Conservation (phyloP, 2,888 invertebrate species). For the Heliconius sara region DNA sequence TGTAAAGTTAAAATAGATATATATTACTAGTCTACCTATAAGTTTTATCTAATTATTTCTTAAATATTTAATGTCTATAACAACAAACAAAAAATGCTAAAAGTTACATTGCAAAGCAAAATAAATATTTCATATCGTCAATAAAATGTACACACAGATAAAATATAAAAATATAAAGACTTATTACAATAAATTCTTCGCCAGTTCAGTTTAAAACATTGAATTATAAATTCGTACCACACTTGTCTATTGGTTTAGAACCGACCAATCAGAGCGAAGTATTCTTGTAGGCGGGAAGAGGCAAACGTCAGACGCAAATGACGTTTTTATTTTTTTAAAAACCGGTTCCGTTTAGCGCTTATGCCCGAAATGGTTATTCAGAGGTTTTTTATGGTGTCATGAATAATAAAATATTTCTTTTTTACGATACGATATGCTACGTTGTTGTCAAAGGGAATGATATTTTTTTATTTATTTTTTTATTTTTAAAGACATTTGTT, state of each 20-base stretch:
- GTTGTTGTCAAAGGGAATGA: conserved; percentile 6
- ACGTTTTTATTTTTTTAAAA: conserved; percentile 64
- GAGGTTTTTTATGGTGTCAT: conserved; percentile 51
- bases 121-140: not conserved
- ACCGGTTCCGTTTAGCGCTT: conserved; percentile 70
- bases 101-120: not conserved
- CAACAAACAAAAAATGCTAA: not conserved
- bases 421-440: conserved; percentile 25
- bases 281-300: conserved; percentile 76
- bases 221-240: conserved; percentile 61
- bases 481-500: too few species aligned
- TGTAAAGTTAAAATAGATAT: too few species aligned
- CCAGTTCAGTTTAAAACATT: conserved; percentile 35
- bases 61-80: too few species aligned
- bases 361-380: conserved; percentile 62
- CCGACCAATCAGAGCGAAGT: conserved; percentile 65
- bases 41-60: too few species aligned
- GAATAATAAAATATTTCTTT: conserved; percentile 26
- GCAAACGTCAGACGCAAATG: conserved; percentile 80
- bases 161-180: conserved; percentile 3
- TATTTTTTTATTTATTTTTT: not conserved
- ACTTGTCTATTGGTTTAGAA: conserved; percentile 64
- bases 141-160: conserved; percentile 14
- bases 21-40: too few species aligned
- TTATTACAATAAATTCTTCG: conserved; percentile 19